Percentiles rank a stretch among this genome's conserved stretches.
These are phyloP conservation scores for Acrossocheilus fasciatus DNA, from an alignment of 2,797 vertebrate genomes.

Conservation along the genomic window DNA sequence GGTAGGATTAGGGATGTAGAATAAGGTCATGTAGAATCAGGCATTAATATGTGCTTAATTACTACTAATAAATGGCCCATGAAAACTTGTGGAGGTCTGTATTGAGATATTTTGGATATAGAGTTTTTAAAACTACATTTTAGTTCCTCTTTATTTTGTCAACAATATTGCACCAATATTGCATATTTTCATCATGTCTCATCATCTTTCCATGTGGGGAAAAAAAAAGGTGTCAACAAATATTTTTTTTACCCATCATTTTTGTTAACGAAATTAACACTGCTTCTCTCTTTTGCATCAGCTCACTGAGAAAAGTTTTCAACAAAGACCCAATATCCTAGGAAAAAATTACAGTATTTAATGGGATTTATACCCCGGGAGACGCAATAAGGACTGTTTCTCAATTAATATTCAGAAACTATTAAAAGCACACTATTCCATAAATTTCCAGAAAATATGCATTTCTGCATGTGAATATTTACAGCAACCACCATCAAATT, in stretches of 20 bases:
- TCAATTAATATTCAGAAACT: not conserved
- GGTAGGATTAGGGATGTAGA: no score
- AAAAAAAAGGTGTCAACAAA: no score
- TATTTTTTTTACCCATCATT: no score
- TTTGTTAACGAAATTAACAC: not conserved
- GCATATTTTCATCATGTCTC: no score
- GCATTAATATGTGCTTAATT: no score
- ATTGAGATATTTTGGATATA: no score
- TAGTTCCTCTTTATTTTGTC: no score
- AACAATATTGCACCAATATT: no score
- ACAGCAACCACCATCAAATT: conserved; percentile 3
- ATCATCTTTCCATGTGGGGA: not conserved
- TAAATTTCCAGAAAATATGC: not conserved
- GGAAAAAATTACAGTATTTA: not conserved
- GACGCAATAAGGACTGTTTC: not conserved
- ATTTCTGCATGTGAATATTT: conserved; percentile 2
- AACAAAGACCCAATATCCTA: not conserved
- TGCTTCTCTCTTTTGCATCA: not conserved
- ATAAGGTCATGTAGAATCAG: no score
- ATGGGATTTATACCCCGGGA: not conserved
- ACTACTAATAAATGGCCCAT: no score
- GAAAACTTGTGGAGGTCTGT: no score
- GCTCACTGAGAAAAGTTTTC: not conserved
- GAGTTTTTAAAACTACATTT: no score
- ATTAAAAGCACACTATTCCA: not conserved